Evolutionary conservation across 2,113 vertebrate species (phyloP), one percentile per base, ranked within the genome.

Genomic region (Rhinolophus sinicus): DNA sequence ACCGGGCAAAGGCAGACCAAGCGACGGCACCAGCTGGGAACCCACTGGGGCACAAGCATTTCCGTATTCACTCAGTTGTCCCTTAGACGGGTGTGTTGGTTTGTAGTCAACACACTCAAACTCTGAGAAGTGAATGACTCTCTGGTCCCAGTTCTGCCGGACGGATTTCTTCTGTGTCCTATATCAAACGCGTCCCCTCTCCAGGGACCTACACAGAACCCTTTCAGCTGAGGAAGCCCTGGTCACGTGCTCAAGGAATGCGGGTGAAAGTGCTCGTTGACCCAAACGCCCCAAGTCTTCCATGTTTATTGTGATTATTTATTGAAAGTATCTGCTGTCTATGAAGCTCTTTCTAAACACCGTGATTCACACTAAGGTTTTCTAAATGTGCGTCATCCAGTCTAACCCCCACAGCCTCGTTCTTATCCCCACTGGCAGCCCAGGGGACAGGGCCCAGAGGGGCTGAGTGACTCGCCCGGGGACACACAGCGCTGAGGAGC

Each of bases 11-110:
- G 35, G 12, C 28, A 21, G 8, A 19, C 47, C 30, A 35, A 3
- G 3, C 5, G 14, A 8, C 0, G 6, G 6, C 40, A 40, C 5
- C 6, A 5, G 28, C 18, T 7, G 64, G 2, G 64, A 6, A 19
- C 56, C 56, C 18, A 44, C 40, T 44, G 40, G 40, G 40, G 40
- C 40, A 40, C 40, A 5, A 5, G 40, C 5, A 40, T 40, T 40
- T 40, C 40, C 40, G 40, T 44, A 44, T 5, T 44, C 16, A 6
- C 38, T 24, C 2, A 1, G 13, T 0, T 12, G 0, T 15, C 56
- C 21, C 50, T 19, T 1, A 3, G 4, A 24, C 5, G 38, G 11
- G 1, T 0, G 0, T 7, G 2, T 11, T 1, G 0, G 40, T 54
- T 21, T 0, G 3, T n/a, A 33, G 73, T 3, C 19, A 26, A 26